phyloP scores from a whole-genome alignment of 1,140 invertebrate species.

The Hypsibius dujardini region DNA sequence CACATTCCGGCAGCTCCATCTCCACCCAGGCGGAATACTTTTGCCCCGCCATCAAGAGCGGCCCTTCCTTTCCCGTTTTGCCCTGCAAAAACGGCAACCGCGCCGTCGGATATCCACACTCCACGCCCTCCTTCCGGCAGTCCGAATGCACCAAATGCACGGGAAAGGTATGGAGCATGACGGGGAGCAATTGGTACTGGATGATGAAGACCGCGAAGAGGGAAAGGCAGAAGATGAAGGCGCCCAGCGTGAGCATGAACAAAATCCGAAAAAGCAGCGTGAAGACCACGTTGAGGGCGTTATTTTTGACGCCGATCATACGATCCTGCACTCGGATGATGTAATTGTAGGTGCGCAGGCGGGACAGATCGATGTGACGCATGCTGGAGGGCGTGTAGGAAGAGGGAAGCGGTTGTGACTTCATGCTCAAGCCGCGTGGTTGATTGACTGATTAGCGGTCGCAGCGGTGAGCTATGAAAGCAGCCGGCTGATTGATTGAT shows the following conservation, averaged over 20 bases:
- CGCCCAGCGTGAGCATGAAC: neutral
- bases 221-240: neutral
- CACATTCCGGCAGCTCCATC: slow-evolving; percentile 7
- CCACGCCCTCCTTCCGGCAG: neutral
- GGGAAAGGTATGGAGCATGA: neutral
- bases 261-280: neutral
- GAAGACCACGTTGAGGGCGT: neutral
- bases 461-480: neutral
- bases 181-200: neutral
- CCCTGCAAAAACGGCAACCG: neutral
- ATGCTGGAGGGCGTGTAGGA: neutral
- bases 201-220: neutral
- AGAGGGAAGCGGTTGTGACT: neutral
- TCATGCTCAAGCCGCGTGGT: neutral
- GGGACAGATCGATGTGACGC: neutral
- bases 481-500: neutral
- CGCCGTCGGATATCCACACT: slow-evolving; percentile 3
- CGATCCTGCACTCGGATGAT: neutral
- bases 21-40: neutral
- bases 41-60: neutral
- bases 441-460: neutral
- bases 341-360: slow-evolving; percentile 6
- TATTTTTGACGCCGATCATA: neutral
- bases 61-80: neutral
- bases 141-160: slow-evolving; percentile 3